Evolutionary conservation across 2,113 vertebrate genomes (phyloP), one percentile per base, ranked within the genome.

Genomic region (Aptenodytes forsteri): DNA sequence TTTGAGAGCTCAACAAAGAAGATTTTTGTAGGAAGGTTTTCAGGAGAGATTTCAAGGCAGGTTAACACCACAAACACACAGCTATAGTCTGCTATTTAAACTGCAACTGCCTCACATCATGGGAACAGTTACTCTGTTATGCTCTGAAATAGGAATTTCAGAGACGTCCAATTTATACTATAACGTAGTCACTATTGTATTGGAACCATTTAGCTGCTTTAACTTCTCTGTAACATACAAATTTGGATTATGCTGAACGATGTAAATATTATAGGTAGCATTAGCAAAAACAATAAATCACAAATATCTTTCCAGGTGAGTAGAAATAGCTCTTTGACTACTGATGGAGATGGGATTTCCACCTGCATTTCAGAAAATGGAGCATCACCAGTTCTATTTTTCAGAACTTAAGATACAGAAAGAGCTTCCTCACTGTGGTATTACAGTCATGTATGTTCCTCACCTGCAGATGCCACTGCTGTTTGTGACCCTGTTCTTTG

Each of bases 361-460:
- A 62, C 19, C 17, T 76, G 54, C 38, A 30, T 71, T 69, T 64
- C 56, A 86, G 46, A 81, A 91, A 91, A 62, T 18, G 56, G 83
- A 97, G n/a, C 77, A 94, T 62, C n/a, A 79, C 66, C 76, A 18
- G 18, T 65, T 92, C 85, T 93, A n/a, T 64, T 97, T 94, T 93
- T 92, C 81, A 76, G 44, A 52, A 40, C 13, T 67, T 92, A 20
- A 34, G 22, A 54, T 77, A 54, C 54, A 38, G 54, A 84, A 58
- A 46, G 49, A 89, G 30, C 18, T 59, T 75, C 84, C 46, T 49
- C 67, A 46, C 32, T 70, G 19, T 83, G 42, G 56, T 91, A 36
- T 87, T 92, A 61, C 30, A 65, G 7, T 55, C n/a, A 61, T 9
- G 2, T 42, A 30, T 49, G 36, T 88, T 72, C 62, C 46, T 90